Base-by-base conservation (phyloP, 2,797 vertebrate species). In the Chelidonichthys spinosus region DNA sequence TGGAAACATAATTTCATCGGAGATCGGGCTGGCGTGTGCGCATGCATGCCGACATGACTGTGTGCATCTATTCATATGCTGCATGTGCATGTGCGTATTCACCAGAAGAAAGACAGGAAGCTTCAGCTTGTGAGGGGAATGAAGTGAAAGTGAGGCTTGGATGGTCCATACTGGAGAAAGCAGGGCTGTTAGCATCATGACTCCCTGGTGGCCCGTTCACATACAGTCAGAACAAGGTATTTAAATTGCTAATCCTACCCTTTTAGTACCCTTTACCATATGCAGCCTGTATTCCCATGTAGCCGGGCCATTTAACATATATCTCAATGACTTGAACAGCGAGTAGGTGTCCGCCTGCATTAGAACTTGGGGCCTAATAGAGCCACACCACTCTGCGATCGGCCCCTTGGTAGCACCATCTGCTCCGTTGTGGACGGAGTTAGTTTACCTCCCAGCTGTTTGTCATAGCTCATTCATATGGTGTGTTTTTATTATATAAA, bases 161-260 rank as follows among this genome's bases (percentile, higher is more conserved):
- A 74, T 63, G 64, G 89, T 77, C 76, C 61, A 2, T 72, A 17
- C 44, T 72, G 70, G 78, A 84, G 84, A 82, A 83, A 66, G 62
- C 39, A 46, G 39, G 25, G 53, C 68, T 84, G 78, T 85, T 89
- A 89, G 79, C 86, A 91, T 84, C 2, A 14, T 88, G 81, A 55
- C 79, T 86, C 93, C 82, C 87, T 25, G 32, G 66, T 78, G 92
- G 72, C 67, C 81, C 78, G 79, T 90, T 89, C 86, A 68, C 72
- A 83, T 78, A 81, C 76, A 46, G 84, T 69, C 75, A 54, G 73
- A 88, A 88, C 58, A 79, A 78, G 89, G 72, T 85, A 89, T 91
- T 94, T 87, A 87, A 90, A 93, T 86, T 90, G 85, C 88, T 89
- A 94, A 79, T 92, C 56, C 77, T 92, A 91, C 82, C 85, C 74